Evolutionary conservation across 1,140 invertebrate species (phyloP).

Genomic region (Centruroides sculpturatus): DNA sequence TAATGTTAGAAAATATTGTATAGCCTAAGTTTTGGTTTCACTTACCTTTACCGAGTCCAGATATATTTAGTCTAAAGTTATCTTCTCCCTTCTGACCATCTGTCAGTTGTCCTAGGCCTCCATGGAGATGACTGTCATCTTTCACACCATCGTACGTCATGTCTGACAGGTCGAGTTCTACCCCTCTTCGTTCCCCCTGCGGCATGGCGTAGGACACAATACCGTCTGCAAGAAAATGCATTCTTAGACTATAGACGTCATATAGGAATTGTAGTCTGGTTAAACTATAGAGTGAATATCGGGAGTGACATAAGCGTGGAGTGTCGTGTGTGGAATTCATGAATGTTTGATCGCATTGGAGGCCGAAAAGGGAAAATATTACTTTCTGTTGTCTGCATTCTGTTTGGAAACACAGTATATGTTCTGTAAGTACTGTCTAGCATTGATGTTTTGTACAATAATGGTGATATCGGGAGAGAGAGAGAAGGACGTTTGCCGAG

Average conservation of each 20-base stretch:
- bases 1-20: constrained; percentile 12
- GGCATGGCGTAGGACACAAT: constrained; percentile 68
- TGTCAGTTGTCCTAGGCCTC: constrained; percentile 73
- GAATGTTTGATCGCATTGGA: no score
- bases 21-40: constrained; percentile 23
- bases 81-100: constrained; percentile 67
- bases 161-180: constrained; percentile 70
- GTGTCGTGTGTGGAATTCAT: no score
- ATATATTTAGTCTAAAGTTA: constrained; percentile 56
- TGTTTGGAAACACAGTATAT: neutral
- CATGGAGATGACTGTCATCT: constrained; percentile 49
- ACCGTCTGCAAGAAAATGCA: constrained; percentile 42
- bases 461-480: no score
- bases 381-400: no score
- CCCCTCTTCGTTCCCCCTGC: constrained; percentile 55
- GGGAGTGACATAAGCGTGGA: no score
- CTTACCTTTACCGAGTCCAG: constrained; percentile 52
- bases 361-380: no score
- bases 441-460: no score
- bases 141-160: constrained; percentile 75
- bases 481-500: no score
- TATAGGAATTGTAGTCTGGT: no score
- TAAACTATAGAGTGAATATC: no score
- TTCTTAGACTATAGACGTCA: neutral
- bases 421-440: no score